Conservation (phyloP, 2,113 vertebrate genomes). For the Todiramphus chloris region DNA sequence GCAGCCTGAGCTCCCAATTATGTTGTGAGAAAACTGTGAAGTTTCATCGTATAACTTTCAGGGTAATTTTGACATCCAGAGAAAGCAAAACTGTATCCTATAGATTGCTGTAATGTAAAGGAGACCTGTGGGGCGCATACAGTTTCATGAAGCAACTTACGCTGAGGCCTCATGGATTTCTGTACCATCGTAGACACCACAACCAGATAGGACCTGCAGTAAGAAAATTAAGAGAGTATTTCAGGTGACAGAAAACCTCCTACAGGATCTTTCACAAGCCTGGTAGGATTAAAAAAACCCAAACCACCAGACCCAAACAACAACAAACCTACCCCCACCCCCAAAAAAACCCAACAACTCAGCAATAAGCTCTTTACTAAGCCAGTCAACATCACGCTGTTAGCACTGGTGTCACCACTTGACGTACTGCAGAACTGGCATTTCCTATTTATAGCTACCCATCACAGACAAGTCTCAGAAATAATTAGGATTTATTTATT, state of each 20-base stretch:
- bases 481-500: not conserved
- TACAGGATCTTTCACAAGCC: not conserved
- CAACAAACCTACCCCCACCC: not conserved
- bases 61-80: not conserved
- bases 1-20: not conserved
- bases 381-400: not conserved
- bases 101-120: not conserved
- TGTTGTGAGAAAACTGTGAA: not conserved
- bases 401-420: not conserved
- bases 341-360: not conserved
- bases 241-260: not conserved
- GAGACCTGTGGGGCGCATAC: not conserved
- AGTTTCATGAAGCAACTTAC: constrained; percentile 70
- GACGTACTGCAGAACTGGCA: not conserved
- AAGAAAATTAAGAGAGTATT: not conserved
- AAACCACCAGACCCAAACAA: not conserved
- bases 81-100: not conserved
- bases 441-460: not conserved
- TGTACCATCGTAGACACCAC: constrained; percentile 87
- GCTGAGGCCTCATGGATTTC: constrained; percentile 90
- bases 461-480: not conserved
- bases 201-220: constrained; percentile 85
- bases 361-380: not conserved
- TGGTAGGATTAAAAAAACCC: not conserved
- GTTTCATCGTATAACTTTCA: not conserved